Base-by-base conservation (phyloP, 35 echinoderm and acorn worm species). In the Nesometra sesokonis region DNA sequence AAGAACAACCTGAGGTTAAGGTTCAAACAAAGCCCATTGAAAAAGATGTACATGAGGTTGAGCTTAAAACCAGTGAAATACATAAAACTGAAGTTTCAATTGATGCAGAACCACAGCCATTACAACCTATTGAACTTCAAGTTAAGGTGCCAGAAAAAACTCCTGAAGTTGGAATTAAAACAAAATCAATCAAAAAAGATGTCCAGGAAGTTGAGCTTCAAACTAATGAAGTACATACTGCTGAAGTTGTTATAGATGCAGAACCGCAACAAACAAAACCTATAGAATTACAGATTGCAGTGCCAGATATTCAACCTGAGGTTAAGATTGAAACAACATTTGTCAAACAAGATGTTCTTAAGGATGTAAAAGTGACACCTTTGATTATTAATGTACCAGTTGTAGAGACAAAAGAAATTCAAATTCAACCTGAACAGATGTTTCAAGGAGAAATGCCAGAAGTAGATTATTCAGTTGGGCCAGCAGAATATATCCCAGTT, bases 61-160 rank as follows among this genome's bases (percentile, higher is more conserved):
- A n/a, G n/a, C n/a, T n/a, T n/a, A n/a, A n/a, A n/a, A 80, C 86
- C 38, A 46, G 30, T 17, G 86, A 88, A 81, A 23, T 43, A 88
- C 47, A 78, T 77, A 88, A 57, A 79, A 91, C 94, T 46, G 88
- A 93, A 39, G 88, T 97, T 31, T 32, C 87, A 27, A 93, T 97
- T 57, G 91, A 97, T 80, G 90, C 85, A 83, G 94, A 90, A 77
- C 34, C 76, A 46, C 79, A 86, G 47, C 88, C 91, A 57, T 86
- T 93, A 76, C 91, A 92, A 17, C 32, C 79, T 13, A 23, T 32
- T 3, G 79, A 81, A 81, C 32, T 81, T 13, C 32, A 33, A 81
- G 32, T 81, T 31, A 2, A 33, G 32, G 31, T 81, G n/a, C n/a
- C n/a, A n/a, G 32, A 7, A 11, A 27, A 5, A 67, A 67, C 52